phyloP scores from a whole-genome alignment of 2,888 invertebrate genomes.

The Trimorus sp. region DNA sequence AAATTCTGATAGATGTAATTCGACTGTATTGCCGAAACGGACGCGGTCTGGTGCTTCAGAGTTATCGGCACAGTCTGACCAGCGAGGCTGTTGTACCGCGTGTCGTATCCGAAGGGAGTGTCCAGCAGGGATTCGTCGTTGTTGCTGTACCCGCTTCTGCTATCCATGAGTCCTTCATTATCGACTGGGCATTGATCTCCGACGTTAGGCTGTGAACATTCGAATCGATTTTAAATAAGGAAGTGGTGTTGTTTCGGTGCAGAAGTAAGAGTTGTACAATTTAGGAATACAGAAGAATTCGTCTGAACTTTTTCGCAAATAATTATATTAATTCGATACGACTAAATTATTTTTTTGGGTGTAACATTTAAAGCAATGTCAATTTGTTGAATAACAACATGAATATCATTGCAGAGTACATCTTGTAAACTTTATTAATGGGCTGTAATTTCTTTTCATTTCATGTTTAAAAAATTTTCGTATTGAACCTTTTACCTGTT shows the following conservation, averaged over 20 bases:
- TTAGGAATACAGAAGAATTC: too few relatives aligned
- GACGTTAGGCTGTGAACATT: constrained; percentile 21
- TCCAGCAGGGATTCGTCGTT: constrained; percentile 76
- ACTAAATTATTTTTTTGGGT: too few relatives aligned
- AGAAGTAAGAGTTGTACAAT: too few relatives aligned
- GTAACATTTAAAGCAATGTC: too few relatives aligned
- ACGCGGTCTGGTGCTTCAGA: constrained; percentile 76
- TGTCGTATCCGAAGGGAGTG: constrained; percentile 76
- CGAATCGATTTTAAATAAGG: not conserved
- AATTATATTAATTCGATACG: too few relatives aligned
- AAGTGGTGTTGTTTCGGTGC: too few relatives aligned
- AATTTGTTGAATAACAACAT: too few relatives aligned
- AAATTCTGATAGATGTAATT: constrained; percentile 80
- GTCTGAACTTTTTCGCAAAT: too few relatives aligned
- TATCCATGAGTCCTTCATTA: constrained; percentile 73
- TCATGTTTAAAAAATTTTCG: not conserved
- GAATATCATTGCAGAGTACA: too few relatives aligned
- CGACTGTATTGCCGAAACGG: constrained; percentile 79
- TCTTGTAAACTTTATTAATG: too few relatives aligned
- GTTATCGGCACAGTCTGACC: constrained; percentile 81
- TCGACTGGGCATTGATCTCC: constrained; percentile 63
- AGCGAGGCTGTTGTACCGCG: constrained; percentile 76
- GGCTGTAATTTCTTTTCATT: too few relatives aligned
- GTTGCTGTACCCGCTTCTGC: constrained; percentile 70
- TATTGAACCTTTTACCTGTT: constrained; percentile 36